phyloP scores from a whole-genome alignment of 2,888 invertebrate species.

The Rosalia funebris region DNA sequence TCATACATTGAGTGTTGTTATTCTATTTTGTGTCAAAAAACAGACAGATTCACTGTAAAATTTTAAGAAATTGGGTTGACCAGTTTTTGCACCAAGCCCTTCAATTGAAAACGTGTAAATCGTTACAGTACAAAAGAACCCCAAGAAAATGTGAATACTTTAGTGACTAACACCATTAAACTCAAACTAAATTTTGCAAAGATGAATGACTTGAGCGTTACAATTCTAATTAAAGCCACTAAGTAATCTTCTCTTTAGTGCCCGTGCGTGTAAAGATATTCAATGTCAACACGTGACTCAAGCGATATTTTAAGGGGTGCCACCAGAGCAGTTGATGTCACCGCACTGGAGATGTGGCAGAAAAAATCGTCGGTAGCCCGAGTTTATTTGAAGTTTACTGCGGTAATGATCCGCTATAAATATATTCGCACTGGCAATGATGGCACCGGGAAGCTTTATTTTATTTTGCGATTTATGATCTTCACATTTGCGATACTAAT shows the following conservation, averaged over 20 bases:
- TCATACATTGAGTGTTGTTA: no score
- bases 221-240: slow-evolving; percentile 30
- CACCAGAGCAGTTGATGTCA: slow-evolving; percentile 17
- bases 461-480: slow-evolving; percentile 27
- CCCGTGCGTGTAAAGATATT: slow-evolving; percentile 4
- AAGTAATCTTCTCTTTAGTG: slow-evolving; percentile 13
- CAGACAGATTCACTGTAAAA: no score
- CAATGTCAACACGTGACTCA: slow-evolving; percentile 21
- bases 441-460: slow-evolving; percentile 26
- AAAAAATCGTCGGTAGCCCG: slow-evolving; percentile 17
- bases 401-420: slow-evolving; percentile 18
- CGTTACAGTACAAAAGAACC: no score
- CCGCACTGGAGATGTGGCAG: neutral
- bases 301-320: slow-evolving; percentile 15
- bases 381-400: slow-evolving; percentile 5
- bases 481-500: slow-evolving; percentile 23
- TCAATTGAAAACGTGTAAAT: no score
- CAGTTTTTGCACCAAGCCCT: no score
- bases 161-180: slow-evolving; percentile 30
- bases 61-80: no score
- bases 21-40: no score
- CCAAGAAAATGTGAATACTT: slow-evolving; percentile 1
- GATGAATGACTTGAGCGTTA: slow-evolving; percentile 32
- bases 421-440: slow-evolving; percentile 16
- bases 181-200: slow-evolving; percentile 31